Percentiles rank a stretch among this genome's conserved stretches.
Evolutionary conservation across 1,140 invertebrate genomes (phyloP).

Genomic region (Ceratosolen solmsi): DNA sequence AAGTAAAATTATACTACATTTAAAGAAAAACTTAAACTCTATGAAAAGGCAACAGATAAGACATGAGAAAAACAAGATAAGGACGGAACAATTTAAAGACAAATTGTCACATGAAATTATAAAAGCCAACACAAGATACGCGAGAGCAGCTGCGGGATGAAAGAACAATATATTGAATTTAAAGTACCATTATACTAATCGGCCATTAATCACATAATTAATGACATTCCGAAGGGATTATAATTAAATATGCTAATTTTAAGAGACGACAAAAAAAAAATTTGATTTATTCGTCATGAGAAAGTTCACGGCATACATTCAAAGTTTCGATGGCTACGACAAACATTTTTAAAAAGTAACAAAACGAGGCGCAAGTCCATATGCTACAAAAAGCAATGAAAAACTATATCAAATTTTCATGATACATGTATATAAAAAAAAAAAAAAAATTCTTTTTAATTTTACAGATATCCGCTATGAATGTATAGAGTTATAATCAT

Average conservation of each 20-base stretch:
- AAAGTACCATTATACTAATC: constrained; percentile 45
- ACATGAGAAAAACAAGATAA: background rate
- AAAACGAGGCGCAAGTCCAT: too few relatives aligned
- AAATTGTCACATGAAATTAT: background rate
- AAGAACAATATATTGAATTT: background rate
- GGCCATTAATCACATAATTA: constrained; percentile 29
- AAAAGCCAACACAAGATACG: background rate
- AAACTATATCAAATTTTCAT: too few relatives aligned
- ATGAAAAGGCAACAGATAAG: background rate
- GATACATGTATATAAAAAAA: too few relatives aligned
- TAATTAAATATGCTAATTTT: background rate
- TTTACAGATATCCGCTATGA: too few relatives aligned
- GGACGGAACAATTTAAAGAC: background rate
- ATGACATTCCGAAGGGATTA: background rate
- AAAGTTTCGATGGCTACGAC: background rate
- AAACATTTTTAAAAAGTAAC: too few relatives aligned
- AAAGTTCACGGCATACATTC: background rate
- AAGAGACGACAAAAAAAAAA: background rate
- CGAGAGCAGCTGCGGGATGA: background rate
- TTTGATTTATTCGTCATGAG: background rate
- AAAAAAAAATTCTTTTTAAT: too few relatives aligned
- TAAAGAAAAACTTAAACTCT: background rate
- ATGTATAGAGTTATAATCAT: too few relatives aligned
- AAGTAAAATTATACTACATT: too few relatives aligned
- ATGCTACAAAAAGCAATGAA: too few relatives aligned